phyloP scores from a whole-genome alignment of 2,113 vertebrate genomes.

The Eidolon helvum region DNA sequence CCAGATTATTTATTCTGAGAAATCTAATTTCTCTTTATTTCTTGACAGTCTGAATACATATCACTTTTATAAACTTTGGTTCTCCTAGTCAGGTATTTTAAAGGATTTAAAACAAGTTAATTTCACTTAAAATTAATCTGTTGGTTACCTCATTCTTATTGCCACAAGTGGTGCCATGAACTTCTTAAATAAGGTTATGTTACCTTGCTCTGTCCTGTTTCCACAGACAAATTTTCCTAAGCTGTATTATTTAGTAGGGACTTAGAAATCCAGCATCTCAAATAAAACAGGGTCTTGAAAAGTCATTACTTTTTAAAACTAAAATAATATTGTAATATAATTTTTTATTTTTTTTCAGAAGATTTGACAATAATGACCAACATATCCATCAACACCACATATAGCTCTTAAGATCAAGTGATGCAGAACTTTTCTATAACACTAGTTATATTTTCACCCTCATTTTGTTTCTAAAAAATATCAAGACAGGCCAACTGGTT shows the following conservation, averaged over 20 bases:
- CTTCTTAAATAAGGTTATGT: not conserved
- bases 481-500: not conserved
- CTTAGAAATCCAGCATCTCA: not conserved
- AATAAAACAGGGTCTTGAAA: not conserved
- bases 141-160: not conserved
- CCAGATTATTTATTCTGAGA: not conserved
- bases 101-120: not conserved
- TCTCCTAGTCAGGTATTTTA: not conserved
- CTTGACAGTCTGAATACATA: not conserved
- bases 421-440: not conserved
- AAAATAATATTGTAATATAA: not conserved
- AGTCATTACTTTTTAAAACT: not conserved
- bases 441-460: not conserved
- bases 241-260: not conserved
- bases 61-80: not conserved
- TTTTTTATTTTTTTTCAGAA: not conserved
- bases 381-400: not conserved
- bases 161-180: not conserved
- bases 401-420: not conserved
- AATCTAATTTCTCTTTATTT: not conserved
- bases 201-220: not conserved
- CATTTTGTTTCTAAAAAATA: not conserved
- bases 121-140: not conserved
- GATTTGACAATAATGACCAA: not conserved
- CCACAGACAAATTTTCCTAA: not conserved